Evolutionary conservation across 2,113 vertebrate genomes (phyloP).

Genomic region (Gracilinanus agilis): DNA sequence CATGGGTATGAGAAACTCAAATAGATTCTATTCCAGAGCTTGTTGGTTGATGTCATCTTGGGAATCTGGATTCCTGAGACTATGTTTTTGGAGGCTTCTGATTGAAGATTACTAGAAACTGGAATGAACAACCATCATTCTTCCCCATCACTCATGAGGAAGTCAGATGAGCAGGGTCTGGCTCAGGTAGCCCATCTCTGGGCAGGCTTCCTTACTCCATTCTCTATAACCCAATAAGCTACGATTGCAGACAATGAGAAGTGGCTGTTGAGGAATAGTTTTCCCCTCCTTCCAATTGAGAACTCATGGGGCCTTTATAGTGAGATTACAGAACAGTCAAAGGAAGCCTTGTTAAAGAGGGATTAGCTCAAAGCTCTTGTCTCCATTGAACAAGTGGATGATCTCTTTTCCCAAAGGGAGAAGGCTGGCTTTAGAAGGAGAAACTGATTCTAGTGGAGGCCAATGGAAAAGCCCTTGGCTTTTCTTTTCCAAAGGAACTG

Average conservation of each 20-base stretch:
- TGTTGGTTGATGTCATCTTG: background rate
- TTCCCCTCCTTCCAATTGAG: background rate
- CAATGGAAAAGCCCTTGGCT: background rate
- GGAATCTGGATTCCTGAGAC: background rate
- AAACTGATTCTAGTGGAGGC: background rate
- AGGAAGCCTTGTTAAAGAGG: background rate
- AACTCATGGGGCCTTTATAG: background rate
- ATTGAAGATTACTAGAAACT: background rate
- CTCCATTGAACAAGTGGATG: background rate
- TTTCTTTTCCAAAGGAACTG: background rate
- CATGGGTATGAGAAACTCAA: background rate
- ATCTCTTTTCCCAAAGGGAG: no score
- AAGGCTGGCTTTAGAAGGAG: background rate
- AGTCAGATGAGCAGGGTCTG: background rate
- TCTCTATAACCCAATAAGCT: background rate
- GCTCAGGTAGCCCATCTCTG: background rate
- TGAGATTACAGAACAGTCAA: background rate
- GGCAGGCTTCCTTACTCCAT: background rate
- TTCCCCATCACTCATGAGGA: background rate
- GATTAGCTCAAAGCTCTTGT: background rate
- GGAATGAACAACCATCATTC: background rate
- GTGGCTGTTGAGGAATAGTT: background rate
- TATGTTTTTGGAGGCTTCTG: background rate
- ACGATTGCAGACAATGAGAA: background rate
- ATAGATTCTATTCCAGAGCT: background rate